A percentile compares a stretch with the other conserved stretches of the same genome.
Evolutionary conservation across 1,140 invertebrate genomes (phyloP).

Genomic region (Philotrypesis tridentata): DNA sequence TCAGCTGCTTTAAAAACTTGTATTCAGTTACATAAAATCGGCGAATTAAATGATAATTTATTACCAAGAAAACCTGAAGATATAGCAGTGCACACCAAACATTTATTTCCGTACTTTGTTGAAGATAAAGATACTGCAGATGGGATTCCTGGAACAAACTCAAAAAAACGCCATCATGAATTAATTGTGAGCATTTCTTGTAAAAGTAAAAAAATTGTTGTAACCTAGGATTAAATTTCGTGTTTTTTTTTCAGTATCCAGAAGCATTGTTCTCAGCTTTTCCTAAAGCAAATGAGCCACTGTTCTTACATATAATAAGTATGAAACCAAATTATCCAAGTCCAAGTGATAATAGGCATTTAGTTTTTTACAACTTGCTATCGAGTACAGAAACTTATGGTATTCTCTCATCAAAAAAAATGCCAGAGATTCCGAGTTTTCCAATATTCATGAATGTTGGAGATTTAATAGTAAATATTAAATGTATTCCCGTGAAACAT

Average conservation of each 20-base stretch:
- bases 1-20: conserved; percentile 87
- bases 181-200: conserved; percentile 60
- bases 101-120: conserved; percentile 75
- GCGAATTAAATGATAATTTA: conserved; percentile 87
- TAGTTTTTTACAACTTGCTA: conserved; percentile 65
- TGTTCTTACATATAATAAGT: conserved; percentile 78
- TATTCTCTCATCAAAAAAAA: conserved; percentile 75
- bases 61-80: conserved; percentile 77
- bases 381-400: conserved; percentile 71
- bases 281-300: conserved; percentile 58
- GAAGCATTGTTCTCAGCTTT: conserved; percentile 67
- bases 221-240: background rate
- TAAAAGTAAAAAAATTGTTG: background rate
- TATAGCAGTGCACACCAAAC: conserved; percentile 58
- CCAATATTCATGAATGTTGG: conserved; percentile 91
- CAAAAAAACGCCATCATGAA: conserved; percentile 80
- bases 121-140: conserved; percentile 61
- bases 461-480: conserved; percentile 81
- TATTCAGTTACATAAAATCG: conserved; percentile 79
- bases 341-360: conserved; percentile 61
- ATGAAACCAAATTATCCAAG: conserved; percentile 73
- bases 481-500: conserved; percentile 71
- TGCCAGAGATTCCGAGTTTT: conserved; percentile 82
- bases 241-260: conserved; percentile 67
- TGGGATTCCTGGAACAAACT: conserved; percentile 79